Conservation (phyloP, 2,888 invertebrate species). For the Mylabris sibirica region DNA sequence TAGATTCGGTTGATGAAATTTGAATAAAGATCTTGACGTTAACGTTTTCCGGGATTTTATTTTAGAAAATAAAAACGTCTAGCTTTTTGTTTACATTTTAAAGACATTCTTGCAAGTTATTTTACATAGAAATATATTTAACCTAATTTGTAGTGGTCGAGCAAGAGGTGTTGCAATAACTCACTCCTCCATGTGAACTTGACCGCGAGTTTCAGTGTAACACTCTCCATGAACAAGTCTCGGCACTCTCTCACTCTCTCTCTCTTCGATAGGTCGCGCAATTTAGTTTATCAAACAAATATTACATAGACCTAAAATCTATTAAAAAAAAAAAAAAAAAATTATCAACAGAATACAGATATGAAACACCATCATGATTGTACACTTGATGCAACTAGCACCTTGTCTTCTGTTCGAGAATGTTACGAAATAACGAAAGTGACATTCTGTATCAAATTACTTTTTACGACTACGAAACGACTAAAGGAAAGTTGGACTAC, state of each 20-base stretch:
- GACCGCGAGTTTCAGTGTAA: slow-evolving; percentile 43
- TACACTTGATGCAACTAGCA: slow-evolving; percentile 42
- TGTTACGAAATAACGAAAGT: slow-evolving; percentile 51
- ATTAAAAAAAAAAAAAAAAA: neutral
- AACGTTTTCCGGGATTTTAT: neutral
- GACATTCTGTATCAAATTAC: slow-evolving; percentile 46
- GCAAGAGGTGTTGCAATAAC: slow-evolving; percentile 34
- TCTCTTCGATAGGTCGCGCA: slow-evolving; percentile 22
- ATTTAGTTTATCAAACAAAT: neutral
- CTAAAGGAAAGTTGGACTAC: slow-evolving; percentile 38
- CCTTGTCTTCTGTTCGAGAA: slow-evolving; percentile 32
- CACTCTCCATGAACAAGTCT: slow-evolving; percentile 45
- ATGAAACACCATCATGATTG: neutral
- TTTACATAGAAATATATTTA: slow-evolving; percentile 36
- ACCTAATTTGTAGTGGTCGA: slow-evolving; percentile 36
- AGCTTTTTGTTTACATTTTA: slow-evolving; percentile 7
- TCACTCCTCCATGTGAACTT: slow-evolving; percentile 43
- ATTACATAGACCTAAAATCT: neutral
- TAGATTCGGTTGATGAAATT: neutral
- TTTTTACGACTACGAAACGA: slow-evolving; percentile 71
- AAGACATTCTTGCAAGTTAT: slow-evolving; percentile 33
- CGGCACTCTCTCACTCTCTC: slow-evolving; percentile 45
- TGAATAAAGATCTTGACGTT: neutral
- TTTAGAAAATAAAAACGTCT: neutral
- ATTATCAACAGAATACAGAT: too few species aligned